These are phyloP conservation scores for Panurus biarmicus DNA, from an alignment of 2,113 vertebrate genomes.

Conservation along the genomic window DNA sequence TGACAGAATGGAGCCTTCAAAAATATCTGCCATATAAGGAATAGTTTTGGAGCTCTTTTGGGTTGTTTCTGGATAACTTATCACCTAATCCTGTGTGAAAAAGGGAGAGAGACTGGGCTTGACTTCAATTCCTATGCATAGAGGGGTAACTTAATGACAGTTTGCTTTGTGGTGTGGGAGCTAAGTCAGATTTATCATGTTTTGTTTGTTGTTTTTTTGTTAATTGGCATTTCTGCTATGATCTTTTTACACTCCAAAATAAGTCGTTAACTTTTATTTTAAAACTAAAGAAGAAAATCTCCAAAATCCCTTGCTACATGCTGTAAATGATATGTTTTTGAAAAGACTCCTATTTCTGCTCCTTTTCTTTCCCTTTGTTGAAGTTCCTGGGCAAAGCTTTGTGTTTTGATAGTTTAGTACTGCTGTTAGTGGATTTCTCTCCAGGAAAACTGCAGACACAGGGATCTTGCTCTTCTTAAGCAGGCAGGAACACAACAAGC, in stretches of 20 bases:
- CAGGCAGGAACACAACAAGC: neutral
- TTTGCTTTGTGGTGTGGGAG: constrained; percentile 40
- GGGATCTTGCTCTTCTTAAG: neutral
- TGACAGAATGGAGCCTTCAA: neutral
- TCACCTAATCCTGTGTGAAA: constrained; percentile 31
- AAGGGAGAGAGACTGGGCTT: constrained; percentile 32
- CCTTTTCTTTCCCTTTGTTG: neutral
- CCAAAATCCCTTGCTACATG: neutral
- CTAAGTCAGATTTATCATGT: neutral
- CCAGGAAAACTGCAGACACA: neutral
- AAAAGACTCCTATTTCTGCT: neutral
- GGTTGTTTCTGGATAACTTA: constrained; percentile 37
- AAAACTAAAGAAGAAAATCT: neutral
- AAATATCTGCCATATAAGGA: neutral
- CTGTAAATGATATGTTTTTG: neutral
- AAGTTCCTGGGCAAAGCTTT: neutral
- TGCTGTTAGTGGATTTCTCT: neutral
- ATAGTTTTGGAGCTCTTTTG: constrained; percentile 4
- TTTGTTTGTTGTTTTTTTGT: neutral
- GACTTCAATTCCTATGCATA: constrained; percentile 11
- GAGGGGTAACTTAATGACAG: constrained; percentile 3
- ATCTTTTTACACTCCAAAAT: neutral
- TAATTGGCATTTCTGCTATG: neutral
- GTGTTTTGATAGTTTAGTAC: neutral
- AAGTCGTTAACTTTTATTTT: neutral